Percentiles rank a stretch among this genome's conserved stretches.
These are phyloP conservation scores for Calosoma granatense DNA, from an alignment of 1,140 invertebrate species.

Conservation along the genomic window DNA sequence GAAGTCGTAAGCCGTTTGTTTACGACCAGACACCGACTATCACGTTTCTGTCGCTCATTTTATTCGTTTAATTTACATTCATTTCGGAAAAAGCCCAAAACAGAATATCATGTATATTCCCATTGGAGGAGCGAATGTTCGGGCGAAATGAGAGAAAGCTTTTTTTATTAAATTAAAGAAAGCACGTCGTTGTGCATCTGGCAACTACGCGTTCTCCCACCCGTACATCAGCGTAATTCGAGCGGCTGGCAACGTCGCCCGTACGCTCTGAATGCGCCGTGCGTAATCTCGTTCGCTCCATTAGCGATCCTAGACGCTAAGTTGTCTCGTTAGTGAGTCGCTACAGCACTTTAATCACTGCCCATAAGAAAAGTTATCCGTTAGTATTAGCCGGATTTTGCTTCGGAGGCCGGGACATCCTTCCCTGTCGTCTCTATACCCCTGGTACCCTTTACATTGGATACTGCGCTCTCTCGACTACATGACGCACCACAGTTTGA, in stretches of 20 bases:
- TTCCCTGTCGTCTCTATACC: background rate
- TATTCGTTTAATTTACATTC: background rate
- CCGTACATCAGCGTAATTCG: background rate
- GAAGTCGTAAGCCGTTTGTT: background rate
- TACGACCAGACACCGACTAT: background rate
- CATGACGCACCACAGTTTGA: background rate
- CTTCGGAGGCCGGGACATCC: background rate
- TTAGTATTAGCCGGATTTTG: background rate
- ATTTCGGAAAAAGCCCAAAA: background rate
- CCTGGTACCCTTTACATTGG: background rate
- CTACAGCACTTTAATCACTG: slow-evolving; percentile 8
- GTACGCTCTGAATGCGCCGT: background rate
- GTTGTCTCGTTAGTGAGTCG: slow-evolving; percentile 8
- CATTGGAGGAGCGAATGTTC: too few species aligned
- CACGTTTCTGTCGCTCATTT: too few species aligned
- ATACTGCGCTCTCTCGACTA: background rate
- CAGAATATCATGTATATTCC: background rate
- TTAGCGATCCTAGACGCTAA: slow-evolving; percentile 6
- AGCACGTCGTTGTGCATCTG: background rate
- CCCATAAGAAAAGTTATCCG: slow-evolving; percentile 6
- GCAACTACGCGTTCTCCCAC: background rate
- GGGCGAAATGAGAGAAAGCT: too few species aligned
- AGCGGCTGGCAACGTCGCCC: background rate
- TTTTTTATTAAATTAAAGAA: slow-evolving; percentile 1
- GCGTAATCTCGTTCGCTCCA: slow-evolving; percentile 8